Evolutionary conservation across 2,113 vertebrate genomes (phyloP).

Genomic region (Saguinus midas): DNA sequence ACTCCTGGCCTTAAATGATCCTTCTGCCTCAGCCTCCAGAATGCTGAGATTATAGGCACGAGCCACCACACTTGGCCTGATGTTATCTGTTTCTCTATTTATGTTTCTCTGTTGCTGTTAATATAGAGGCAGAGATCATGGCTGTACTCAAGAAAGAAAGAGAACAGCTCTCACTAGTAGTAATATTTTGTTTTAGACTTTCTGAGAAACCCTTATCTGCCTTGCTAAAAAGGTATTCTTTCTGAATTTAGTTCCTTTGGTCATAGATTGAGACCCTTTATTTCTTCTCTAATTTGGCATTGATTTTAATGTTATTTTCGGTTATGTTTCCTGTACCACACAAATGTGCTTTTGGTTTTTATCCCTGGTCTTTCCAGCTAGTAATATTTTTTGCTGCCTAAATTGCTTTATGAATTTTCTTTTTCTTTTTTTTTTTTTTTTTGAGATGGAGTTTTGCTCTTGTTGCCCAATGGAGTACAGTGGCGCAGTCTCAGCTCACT

Average conservation of each 20-base stretch:
- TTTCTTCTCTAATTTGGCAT: slow-evolving; percentile 35
- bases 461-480: background rate
- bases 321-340: background rate
- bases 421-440: background rate
- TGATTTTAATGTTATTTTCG: slow-evolving; percentile 43
- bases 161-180: background rate
- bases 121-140: slow-evolving; percentile 6
- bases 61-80: no score
- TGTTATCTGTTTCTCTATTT: slow-evolving; percentile 19
- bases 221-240: slow-evolving; percentile 26
- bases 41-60: no score
- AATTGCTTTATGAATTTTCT: slow-evolving; percentile 35
- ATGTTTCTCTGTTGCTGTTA: slow-evolving; percentile 34
- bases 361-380: background rate
- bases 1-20: no score
- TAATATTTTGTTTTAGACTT: slow-evolving; percentile 27
- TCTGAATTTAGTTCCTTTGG: background rate
- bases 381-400: slow-evolving; percentile 1
- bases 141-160: background rate
- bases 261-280: background rate
- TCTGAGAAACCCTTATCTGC: background rate
- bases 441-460: background rate
- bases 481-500: background rate
- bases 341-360: slow-evolving; percentile 27
- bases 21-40: no score